phyloP scores from a whole-genome alignment of 2,888 invertebrate species.

The Onthophagus sagittarius region DNA sequence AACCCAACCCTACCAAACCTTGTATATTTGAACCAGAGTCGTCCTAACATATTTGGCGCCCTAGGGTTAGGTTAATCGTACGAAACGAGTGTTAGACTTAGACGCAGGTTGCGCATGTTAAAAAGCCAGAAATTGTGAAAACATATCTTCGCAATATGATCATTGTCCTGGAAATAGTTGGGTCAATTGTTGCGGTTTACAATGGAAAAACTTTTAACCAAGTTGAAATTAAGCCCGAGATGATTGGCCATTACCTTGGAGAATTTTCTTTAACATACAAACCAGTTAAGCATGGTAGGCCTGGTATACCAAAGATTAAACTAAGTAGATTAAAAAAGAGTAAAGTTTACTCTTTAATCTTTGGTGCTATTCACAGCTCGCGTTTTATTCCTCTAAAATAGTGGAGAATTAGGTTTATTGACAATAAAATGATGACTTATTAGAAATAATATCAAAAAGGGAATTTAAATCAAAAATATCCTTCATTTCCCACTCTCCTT shows the following conservation, averaged over 20 bases:
- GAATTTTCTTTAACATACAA: conserved; percentile 88
- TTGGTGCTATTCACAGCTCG: conserved; percentile 87
- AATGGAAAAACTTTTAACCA: conserved; percentile 98
- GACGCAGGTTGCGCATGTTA: no score
- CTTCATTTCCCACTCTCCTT: no score
- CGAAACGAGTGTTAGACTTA: no score
- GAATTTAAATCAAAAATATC: no score
- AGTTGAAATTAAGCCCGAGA: conserved; percentile 75
- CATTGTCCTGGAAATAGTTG: conserved; percentile 99
- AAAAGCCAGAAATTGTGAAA: conserved; percentile 98
- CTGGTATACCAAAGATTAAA: no score
- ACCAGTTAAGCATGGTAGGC: conserved; percentile 85
- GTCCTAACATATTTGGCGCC: no score
- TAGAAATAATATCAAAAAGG: no score
- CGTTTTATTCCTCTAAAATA: conserved; percentile 85
- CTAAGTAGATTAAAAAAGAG: no score
- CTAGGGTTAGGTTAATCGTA: no score
- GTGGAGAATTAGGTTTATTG: conserved; percentile 6
- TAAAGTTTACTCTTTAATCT: no score
- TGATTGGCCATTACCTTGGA: conserved; percentile 87
- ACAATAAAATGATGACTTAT: conserved; percentile 23
- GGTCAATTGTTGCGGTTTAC: conserved; percentile 97
- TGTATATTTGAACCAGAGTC: no score
- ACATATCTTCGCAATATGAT: conserved; percentile 99
- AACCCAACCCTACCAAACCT: no score